A percentile compares a stretch with the other conserved stretches of the same genome.
These are phyloP conservation scores for Xanthorhoe designata DNA, from an alignment of 2,888 invertebrate species.

Conservation along the genomic window DNA sequence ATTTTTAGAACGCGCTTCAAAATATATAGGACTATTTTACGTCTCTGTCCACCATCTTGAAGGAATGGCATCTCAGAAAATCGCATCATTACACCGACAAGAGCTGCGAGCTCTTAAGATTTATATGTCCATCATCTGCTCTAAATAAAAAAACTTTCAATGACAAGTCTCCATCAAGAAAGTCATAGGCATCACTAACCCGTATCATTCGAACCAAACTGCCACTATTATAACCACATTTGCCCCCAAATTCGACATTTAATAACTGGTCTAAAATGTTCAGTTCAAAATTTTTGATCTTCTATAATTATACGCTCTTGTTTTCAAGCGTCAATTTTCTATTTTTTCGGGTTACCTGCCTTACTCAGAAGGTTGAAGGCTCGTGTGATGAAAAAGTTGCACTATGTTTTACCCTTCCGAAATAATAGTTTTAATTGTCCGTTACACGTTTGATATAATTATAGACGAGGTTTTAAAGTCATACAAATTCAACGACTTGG, in stretches of 20 bases:
- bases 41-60: background rate
- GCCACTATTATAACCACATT: slow-evolving; percentile 82
- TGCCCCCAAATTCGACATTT: slow-evolving; percentile 73
- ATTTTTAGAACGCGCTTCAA: too few species aligned
- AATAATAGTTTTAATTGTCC: slow-evolving; percentile 59
- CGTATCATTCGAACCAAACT: slow-evolving; percentile 69
- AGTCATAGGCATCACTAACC: slow-evolving; percentile 52
- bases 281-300: slow-evolving; percentile 69
- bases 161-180: slow-evolving; percentile 38
- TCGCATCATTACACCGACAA: too few species aligned
- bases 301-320: slow-evolving; percentile 80
- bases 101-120: too few species aligned
- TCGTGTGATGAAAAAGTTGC: slow-evolving; percentile 64
- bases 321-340: slow-evolving; percentile 66
- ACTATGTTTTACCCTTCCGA: slow-evolving; percentile 61
- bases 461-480: slow-evolving; percentile 6
- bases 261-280: slow-evolving; percentile 73
- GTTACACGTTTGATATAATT: slow-evolving; percentile 44
- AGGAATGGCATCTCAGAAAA: too few species aligned
- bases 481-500: too few species aligned
- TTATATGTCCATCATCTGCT: too few species aligned
- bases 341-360: slow-evolving; percentile 69
- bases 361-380: slow-evolving; percentile 63
- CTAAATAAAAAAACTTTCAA: slow-evolving; percentile 8
- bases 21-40: background rate